phyloP scores from a whole-genome alignment of 1,140 invertebrate species.

The Trachymyrmex septentrionalis region DNA sequence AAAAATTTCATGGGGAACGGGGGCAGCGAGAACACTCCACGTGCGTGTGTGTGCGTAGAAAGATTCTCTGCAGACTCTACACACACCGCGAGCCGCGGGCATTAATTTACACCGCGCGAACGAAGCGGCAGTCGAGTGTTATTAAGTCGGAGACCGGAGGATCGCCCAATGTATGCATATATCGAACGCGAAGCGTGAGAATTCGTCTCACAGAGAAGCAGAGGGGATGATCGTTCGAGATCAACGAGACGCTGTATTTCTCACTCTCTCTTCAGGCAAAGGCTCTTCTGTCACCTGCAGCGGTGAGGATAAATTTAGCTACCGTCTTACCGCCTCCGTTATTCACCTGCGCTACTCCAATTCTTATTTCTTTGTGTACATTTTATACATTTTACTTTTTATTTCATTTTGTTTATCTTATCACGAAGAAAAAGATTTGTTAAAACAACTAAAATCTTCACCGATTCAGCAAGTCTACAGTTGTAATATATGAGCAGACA shows the following conservation, averaged over 20 bases:
- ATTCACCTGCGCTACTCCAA: too few relatives aligned
- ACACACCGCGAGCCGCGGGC: conserved; percentile 14
- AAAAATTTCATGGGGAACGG: conserved; percentile 16
- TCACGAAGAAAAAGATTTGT: too few relatives aligned
- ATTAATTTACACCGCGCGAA: conserved; percentile 67
- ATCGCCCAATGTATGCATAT: conserved; percentile 12
- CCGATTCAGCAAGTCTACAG: too few relatives aligned
- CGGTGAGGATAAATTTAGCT: too few relatives aligned
- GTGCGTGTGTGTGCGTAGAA: conserved; percentile 5
- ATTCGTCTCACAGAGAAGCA: conserved; percentile 68
- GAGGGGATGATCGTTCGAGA: conserved; percentile 68
- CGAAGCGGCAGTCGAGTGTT: conserved; percentile 46
- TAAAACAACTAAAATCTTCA: too few relatives aligned
- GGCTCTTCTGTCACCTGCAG: too few relatives aligned
- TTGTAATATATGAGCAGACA: too few relatives aligned
- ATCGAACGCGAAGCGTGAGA: conserved; percentile 69
- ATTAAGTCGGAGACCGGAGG: conserved; percentile 60
- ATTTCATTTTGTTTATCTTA: too few relatives aligned
- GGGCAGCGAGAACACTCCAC: neutral
- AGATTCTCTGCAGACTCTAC: conserved; percentile 56
- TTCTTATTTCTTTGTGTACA: too few relatives aligned
- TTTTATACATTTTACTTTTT: too few relatives aligned
- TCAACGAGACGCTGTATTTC: conserved; percentile 59
- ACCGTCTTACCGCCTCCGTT: too few relatives aligned
- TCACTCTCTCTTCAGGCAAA: conserved; percentile 22